Evolutionary conservation across 2,888 invertebrate genomes (phyloP).

Genomic region (Drosophila prolongata): DNA sequence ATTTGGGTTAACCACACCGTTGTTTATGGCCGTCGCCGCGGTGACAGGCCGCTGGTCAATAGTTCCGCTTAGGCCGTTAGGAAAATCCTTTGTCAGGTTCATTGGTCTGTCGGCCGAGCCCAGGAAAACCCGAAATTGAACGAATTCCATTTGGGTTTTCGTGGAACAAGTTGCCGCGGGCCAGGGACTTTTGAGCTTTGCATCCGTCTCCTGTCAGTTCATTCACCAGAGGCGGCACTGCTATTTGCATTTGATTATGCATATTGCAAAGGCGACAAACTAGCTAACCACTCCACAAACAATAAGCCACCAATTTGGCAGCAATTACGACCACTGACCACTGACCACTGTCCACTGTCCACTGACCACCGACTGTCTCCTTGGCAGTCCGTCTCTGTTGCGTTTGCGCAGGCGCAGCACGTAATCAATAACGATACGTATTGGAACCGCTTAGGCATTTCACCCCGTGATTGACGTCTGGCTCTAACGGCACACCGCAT

Average conservation of each 20-base stretch:
- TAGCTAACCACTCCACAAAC: constrained; percentile 52
- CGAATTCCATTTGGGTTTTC: constrained; percentile 53
- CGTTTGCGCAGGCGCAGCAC: constrained; percentile 68
- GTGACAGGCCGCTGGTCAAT: constrained; percentile 30
- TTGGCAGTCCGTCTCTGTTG: constrained; percentile 20
- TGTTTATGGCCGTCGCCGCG: constrained; percentile 39
- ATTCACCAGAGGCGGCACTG: constrained; percentile 53
- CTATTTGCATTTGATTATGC: constrained; percentile 60
- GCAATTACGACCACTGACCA: constrained; percentile 51
- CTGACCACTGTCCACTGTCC: no score
- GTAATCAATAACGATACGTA: constrained; percentile 66
- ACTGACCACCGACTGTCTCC: no score
- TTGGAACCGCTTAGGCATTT: constrained; percentile 55
- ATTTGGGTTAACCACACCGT: constrained; percentile 66
- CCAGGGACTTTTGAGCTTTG: not conserved
- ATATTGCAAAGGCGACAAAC: constrained; percentile 52
- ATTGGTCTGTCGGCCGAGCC: constrained; percentile 37
- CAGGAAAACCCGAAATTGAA: constrained; percentile 34
- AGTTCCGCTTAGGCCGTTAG: constrained; percentile 39
- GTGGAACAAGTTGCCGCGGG: constrained; percentile 26
- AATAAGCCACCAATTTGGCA: constrained; percentile 53
- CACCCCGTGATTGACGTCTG: constrained; percentile 65
- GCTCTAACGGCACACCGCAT: constrained; percentile 68
- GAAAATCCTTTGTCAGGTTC: constrained; percentile 54
- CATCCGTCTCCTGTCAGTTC: constrained; percentile 56